Evolutionary conservation across 2,888 invertebrate species (phyloP).

Genomic region (Sympetrum striolatum): DNA sequence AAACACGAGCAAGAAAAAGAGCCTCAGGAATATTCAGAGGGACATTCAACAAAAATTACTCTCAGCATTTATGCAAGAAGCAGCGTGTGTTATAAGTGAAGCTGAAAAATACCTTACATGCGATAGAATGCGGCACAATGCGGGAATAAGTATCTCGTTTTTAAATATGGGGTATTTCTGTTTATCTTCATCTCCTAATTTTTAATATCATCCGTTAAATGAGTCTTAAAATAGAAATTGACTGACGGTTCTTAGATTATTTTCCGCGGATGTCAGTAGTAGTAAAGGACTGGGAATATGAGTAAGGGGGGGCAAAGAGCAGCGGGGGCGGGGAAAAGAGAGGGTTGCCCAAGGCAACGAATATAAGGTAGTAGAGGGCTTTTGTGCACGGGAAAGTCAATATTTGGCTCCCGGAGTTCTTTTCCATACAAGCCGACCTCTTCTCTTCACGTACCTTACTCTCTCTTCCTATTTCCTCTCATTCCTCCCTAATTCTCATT

Average conservation of each 20-base stretch:
- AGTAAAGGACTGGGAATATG: background rate
- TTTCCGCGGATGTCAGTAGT: background rate
- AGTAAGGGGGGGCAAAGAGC: background rate
- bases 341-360: constrained; percentile 19
- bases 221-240: too few species aligned
- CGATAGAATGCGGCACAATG: too few species aligned
- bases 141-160: too few species aligned
- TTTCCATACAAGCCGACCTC: constrained; percentile 27
- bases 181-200: too few species aligned
- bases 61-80: too few species aligned
- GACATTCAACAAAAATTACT: too few species aligned
- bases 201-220: too few species aligned
- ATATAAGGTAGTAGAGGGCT: constrained; percentile 37
- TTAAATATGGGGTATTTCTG: too few species aligned
- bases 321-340: background rate
- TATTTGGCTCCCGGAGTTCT: constrained; percentile 37
- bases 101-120: too few species aligned
- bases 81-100: too few species aligned
- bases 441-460: background rate
- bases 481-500: background rate
- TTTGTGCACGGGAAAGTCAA: constrained; percentile 43
- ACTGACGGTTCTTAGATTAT: background rate
- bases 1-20: too few species aligned
- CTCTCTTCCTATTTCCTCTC: background rate
- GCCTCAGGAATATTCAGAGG: too few species aligned